A percentile compares a stretch with the other conserved stretches of the same genome.
Evolutionary conservation across 2,113 vertebrate species (phyloP).

Genomic region (Synodontis membranacea): DNA sequence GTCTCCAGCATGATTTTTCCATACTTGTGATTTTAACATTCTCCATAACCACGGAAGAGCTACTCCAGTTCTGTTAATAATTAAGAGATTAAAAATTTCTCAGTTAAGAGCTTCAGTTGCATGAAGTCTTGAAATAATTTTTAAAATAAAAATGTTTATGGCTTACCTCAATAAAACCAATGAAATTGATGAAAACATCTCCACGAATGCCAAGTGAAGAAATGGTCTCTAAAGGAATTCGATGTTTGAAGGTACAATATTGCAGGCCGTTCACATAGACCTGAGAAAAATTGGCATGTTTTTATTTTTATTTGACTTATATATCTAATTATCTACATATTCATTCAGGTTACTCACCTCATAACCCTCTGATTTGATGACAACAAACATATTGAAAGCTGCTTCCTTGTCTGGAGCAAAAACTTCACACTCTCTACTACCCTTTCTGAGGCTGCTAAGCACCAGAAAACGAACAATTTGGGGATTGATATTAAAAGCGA

Average conservation of each 20-base stretch:
- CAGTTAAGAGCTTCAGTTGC: neutral
- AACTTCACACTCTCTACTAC: neutral
- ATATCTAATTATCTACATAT: neutral
- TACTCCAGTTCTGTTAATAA: conserved; percentile 30
- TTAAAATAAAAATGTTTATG: too few relatives aligned
- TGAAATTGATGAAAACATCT: neutral
- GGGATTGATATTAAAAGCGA: conserved; percentile 36
- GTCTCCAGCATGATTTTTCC: neutral
- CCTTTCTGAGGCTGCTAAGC: conserved; percentile 22
- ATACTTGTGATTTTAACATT: neutral
- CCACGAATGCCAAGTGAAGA: conserved; percentile 5
- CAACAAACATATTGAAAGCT: conserved; percentile 18
- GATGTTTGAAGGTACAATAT: conserved; percentile 19
- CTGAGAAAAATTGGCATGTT: neutral
- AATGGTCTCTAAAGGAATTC: neutral
- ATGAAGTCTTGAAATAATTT: neutral
- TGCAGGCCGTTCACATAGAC: conserved; percentile 3
- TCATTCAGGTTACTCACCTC: conserved; percentile 13
- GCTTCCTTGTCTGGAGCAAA: conserved; percentile 4
- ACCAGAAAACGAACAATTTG: neutral
- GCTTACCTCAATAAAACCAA: conserved; percentile 10
- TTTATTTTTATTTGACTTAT: neutral
- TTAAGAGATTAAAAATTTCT: neutral
- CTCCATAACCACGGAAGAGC: neutral
- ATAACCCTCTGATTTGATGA: conserved; percentile 23